A percentile compares a stretch with the other conserved stretches of the same genome.
phyloP scores from a whole-genome alignment of 2,888 invertebrate genomes.

The Tethea ocularis region DNA sequence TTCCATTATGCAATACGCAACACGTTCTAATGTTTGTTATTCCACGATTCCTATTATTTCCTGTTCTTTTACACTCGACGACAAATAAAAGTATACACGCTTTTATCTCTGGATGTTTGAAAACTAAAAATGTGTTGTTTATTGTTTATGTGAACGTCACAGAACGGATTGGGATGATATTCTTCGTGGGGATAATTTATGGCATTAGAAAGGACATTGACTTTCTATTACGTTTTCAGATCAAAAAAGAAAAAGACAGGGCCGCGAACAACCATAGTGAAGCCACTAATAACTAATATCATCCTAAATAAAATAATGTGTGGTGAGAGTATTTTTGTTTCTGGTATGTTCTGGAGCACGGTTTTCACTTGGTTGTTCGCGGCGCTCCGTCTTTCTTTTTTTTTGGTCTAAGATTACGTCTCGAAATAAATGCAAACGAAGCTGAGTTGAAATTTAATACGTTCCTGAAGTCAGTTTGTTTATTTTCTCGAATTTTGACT shows the following conservation, averaged over 20 bases:
- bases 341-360: too few species aligned
- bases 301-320: too few species aligned
- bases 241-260: too few species aligned
- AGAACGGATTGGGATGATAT: not conserved
- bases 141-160: not conserved
- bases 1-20: slow-evolving; percentile 38
- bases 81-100: slow-evolving; percentile 2
- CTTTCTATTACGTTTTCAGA: not conserved
- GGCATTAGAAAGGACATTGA: not conserved
- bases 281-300: too few species aligned
- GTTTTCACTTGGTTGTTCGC: too few species aligned
- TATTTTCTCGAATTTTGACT: not conserved
- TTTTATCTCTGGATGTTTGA: not conserved
- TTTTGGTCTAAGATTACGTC: too few species aligned
- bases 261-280: too few species aligned
- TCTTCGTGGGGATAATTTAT: not conserved
- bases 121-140: not conserved
- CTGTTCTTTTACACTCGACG: slow-evolving; percentile 8
- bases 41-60: slow-evolving; percentile 27
- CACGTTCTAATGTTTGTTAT: slow-evolving; percentile 23
- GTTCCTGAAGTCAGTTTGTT: not conserved
- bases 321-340: too few species aligned
- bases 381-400: too few species aligned
- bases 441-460: not conserved
- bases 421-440: not conserved